Percentiles rank a stretch among this genome's conserved stretches.
These are phyloP conservation scores for Eurypyga helias DNA, from an alignment of 2,113 vertebrate genomes.

Conservation along the genomic window DNA sequence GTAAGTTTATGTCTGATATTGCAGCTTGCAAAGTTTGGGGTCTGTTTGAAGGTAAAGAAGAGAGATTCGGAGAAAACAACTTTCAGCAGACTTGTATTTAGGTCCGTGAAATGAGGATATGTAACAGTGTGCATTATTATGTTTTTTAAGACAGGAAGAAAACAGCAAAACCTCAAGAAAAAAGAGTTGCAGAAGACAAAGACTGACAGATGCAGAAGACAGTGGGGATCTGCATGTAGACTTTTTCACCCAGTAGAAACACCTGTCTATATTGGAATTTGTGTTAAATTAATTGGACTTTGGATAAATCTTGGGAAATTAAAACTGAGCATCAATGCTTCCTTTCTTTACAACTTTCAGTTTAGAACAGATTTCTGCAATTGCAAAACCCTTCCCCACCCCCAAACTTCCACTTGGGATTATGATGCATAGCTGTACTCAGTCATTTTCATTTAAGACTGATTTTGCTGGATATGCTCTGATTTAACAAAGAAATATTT, in stretches of 20 bases:
- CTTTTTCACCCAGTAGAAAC: neutral
- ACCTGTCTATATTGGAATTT: neutral
- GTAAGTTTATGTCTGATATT: neutral
- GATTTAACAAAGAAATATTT: constrained; percentile 40
- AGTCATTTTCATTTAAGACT: constrained; percentile 35
- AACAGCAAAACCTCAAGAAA: neutral
- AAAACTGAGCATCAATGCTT: neutral
- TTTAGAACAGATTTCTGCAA: neutral
- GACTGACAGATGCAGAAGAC: neutral
- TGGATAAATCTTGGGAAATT: neutral
- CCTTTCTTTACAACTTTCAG: neutral
- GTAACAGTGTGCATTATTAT: neutral
- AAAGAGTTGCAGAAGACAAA: neutral
- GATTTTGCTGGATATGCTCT: neutral
- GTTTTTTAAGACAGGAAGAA: neutral
- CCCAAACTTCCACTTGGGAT: constrained; percentile 6
- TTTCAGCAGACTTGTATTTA: neutral
- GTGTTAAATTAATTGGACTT: neutral
- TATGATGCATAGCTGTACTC: constrained; percentile 8
- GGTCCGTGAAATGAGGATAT: neutral
- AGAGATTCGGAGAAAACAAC: neutral
- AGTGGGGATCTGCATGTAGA: neutral
- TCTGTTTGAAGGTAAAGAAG: neutral
- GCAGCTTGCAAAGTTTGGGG: neutral
- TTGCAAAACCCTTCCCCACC: neutral